These are phyloP conservation scores for Scelioninae gen. 2 DNA, from an alignment of 2,888 invertebrate species.

Conservation along the genomic window DNA sequence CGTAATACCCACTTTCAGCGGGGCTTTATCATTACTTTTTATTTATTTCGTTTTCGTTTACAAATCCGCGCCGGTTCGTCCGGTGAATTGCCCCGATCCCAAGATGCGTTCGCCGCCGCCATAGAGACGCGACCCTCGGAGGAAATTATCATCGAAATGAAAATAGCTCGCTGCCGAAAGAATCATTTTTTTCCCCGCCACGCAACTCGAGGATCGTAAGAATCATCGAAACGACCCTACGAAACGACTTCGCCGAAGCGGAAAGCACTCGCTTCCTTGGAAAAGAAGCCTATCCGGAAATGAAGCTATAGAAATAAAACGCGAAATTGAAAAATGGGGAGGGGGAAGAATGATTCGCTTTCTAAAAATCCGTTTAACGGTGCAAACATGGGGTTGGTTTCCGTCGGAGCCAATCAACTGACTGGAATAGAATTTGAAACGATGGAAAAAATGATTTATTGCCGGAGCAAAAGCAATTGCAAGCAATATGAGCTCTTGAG, in stretches of 20 bases:
- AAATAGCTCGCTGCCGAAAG: constrained; percentile 69
- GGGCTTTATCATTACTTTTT: constrained; percentile 34
- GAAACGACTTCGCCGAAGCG: constrained; percentile 56
- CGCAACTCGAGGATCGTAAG: constrained; percentile 34
- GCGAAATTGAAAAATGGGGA: constrained; percentile 20
- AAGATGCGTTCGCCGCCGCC: constrained; percentile 64
- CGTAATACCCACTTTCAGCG: constrained; percentile 57
- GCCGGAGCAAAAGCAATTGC: too few species aligned
- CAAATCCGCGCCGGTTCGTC: constrained; percentile 50
- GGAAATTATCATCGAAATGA: constrained; percentile 67
- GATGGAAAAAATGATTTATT: too few species aligned
- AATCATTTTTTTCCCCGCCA: constrained; percentile 61
- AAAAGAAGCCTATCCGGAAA: constrained; percentile 54
- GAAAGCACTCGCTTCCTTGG: constrained; percentile 37
- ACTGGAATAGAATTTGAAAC: constrained; percentile 17
- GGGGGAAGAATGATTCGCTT: constrained; percentile 26
- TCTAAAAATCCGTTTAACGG: constrained; percentile 29
- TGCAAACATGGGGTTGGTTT: constrained; percentile 24
- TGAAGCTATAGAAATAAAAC: constrained; percentile 46
- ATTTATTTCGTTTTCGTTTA: constrained; percentile 40
- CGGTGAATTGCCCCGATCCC: constrained; percentile 60
- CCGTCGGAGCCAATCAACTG: constrained; percentile 22
- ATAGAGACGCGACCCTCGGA: constrained; percentile 52
- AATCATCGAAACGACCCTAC: constrained; percentile 57
- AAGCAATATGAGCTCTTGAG: too few species aligned